These are phyloP conservation scores for Sebastes kiyomatsui DNA, from an alignment of 2,797 vertebrate genomes.

Conservation along the genomic window DNA sequence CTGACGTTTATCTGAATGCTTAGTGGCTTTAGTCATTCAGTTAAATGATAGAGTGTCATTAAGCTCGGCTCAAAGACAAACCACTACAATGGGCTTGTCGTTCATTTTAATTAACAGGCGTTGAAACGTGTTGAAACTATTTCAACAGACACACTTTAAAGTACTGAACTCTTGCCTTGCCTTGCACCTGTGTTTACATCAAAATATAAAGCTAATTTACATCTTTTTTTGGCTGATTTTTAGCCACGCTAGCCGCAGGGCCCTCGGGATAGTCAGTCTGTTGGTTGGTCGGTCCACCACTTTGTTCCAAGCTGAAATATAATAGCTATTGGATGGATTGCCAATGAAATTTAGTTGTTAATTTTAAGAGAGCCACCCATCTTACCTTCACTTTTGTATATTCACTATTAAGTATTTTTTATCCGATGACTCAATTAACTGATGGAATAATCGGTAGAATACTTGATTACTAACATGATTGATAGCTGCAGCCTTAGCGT, in stretches of 20 bases:
- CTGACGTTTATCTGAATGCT: background rate
- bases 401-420: too few relatives aligned
- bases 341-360: background rate
- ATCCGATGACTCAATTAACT: too few relatives aligned
- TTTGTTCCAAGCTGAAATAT: constrained; percentile 3
- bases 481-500: too few relatives aligned
- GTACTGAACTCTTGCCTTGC: background rate
- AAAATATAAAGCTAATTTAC: background rate
- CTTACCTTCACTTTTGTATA: too few relatives aligned
- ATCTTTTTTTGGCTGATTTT: background rate
- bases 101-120: background rate
- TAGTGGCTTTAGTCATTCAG: background rate
- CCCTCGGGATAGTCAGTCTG: background rate
- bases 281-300: background rate
- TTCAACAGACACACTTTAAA: background rate
- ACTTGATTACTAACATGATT: too few relatives aligned
- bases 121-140: background rate
- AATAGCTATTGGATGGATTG: background rate
- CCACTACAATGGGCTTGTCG: background rate
- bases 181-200: background rate
- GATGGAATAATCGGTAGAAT: too few relatives aligned
- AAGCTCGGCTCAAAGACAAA: background rate
- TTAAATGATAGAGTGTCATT: background rate
- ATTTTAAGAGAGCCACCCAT: too few relatives aligned
- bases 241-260: background rate